Base-by-base conservation (phyloP, 2,888 invertebrate genomes). In the Amiota minor region DNA sequence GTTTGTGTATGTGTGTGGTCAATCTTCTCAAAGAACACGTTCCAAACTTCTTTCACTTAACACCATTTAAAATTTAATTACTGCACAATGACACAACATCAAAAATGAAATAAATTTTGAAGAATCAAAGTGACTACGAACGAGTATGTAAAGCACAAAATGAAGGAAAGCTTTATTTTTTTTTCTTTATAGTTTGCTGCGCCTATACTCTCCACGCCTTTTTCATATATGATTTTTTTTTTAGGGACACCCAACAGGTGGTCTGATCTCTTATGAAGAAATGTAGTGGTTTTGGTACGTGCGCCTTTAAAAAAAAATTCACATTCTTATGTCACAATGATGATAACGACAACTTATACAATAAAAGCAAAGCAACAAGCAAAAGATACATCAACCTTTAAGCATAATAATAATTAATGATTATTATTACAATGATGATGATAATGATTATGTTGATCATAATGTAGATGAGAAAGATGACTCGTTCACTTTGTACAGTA, bases 61-160 rank as follows among this genome's bases (percentile, higher is more conserved):
- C 67, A 68, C 50, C 50, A 35, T 68, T 68, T 68, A 68, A 53
- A 68, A 50, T 68, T 12, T 68, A 68, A 68, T 68, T 53, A 68
- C 50, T 14, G n/a, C 50, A 23, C 67, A 68, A 68, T 68, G 47
- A 65, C 18, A 53, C 35, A 35, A 35, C 35, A 35, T 35, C 35
- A 35, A 35, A 35, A 35, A 35, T 35, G 35, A 35, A 35, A 35
- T 35, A 35, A 35, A 35, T 35, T 35, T 35, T 35, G 35, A 35
- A 35, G 35, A 35, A 35, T 35, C 35, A 35, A 35, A 35, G 6
- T 35, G 20, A 20, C n/a, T 20, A 23, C 53, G 4, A 35, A 53
- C 18, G 20, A 50, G 67, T 20, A 68, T 68, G 50, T 53, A 50
- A 62, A 18, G 14, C 46, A 68, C 20, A 68, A 68, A 20, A 65